Evolutionary conservation across 2,113 vertebrate genomes (phyloP), one percentile per base, ranked within the genome.

Genomic region (Takifugu bimaculatus): DNA sequence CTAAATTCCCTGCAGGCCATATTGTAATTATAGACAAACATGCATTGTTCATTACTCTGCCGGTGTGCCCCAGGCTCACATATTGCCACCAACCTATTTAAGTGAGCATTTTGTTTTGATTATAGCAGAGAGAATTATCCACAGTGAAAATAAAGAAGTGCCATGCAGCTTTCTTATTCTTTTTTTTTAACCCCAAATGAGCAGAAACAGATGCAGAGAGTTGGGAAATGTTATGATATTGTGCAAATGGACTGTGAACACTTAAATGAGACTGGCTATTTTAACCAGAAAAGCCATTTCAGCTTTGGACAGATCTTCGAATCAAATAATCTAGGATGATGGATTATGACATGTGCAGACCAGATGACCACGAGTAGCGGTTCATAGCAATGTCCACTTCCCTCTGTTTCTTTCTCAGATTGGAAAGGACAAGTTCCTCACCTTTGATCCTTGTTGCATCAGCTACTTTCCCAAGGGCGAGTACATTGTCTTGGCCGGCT

Each of bases 401-500:
- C 79, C 54, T 78, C 52, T 77, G 71, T 81, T 60, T 69, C 53
- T 72, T 35, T 32, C 25, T 49, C 68, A 98, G 97, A 90, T 99
- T 65, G 95, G 95, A 68, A 98, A 95, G 88, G 97, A 99, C 84
- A 91, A 91, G 65, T 61, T 67, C 25, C 89, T 99, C 65, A 92
- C 82, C 80, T 98, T 94, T 81, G 95, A 99, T 85, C 96, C 97
- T 0, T 99, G 96, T 88, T 98, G 96, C 32, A 75, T 99, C 72
- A 96, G 94, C 86, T 99, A 96, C 85, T 99, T 98, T 70, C 94
- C 93, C 2, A 98, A 96, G 87, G 96, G 96, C 67, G 95, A 99
- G 74, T 98, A 99, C 57, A 91, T 99, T 32, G 79, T 99, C 65
- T 87, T 98, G 87, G 93, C 96, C 5, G 97, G 97, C 5, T 98